phyloP scores from a whole-genome alignment of 53 echinoderm and acorn worm genomes.

The Pentamera pediparva region DNA sequence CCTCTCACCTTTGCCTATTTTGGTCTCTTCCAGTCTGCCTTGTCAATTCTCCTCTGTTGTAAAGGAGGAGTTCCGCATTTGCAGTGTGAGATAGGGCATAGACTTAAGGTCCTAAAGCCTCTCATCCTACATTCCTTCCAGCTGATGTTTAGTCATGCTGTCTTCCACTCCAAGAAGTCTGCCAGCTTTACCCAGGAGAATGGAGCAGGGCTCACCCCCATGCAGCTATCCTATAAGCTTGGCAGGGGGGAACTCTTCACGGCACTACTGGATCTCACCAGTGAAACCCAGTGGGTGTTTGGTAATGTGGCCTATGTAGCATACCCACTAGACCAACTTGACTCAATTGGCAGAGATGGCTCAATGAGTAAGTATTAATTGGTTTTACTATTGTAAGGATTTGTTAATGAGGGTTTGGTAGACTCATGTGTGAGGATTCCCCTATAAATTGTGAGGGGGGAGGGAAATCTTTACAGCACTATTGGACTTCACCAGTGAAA shows the following conservation, averaged over 20 bases:
- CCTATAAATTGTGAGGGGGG: neutral
- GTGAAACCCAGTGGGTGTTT: constrained; percentile 76
- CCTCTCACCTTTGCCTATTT: too few relatives aligned
- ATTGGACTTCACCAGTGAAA: constrained; percentile 73
- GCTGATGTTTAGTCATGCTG: constrained; percentile 82
- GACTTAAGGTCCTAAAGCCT: too few relatives aligned
- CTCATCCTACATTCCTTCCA: neutral
- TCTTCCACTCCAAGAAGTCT: constrained; percentile 66
- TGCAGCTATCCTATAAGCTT: constrained; percentile 76
- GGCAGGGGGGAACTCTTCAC: constrained; percentile 77
- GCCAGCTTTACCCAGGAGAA: constrained; percentile 62
- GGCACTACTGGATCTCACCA: constrained; percentile 68
- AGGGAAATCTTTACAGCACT: neutral
- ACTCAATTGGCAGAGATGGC: constrained; percentile 55
- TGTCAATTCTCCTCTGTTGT: too few relatives aligned
- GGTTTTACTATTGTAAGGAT: neutral
- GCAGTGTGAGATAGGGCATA: too few relatives aligned
- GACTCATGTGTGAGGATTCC: neutral
- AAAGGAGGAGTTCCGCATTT: too few relatives aligned
- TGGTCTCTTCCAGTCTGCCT: too few relatives aligned
- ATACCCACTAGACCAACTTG: constrained; percentile 73
- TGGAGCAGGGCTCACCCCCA: constrained; percentile 64
- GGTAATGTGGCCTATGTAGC: constrained; percentile 76
- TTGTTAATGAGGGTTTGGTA: neutral
- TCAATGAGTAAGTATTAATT: constrained; percentile 58